Percentiles rank a stretch among this genome's conserved stretches.
Evolutionary conservation across 1,140 invertebrate species (phyloP).

Genomic region (Grapholita molesta): DNA sequence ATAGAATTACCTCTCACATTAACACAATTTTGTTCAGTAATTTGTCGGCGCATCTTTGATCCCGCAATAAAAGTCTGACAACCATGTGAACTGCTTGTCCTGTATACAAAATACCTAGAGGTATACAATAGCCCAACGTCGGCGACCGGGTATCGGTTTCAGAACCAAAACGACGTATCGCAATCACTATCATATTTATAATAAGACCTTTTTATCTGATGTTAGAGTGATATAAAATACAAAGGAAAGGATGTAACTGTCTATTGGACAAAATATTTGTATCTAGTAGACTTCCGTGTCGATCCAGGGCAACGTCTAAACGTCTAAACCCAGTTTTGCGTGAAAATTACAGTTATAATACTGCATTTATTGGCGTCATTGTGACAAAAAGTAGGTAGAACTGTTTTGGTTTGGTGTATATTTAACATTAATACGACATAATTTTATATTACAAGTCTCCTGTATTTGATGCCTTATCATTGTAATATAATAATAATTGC

Average conservation of each 20-base stretch:
- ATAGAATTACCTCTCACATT: background rate
- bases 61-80: background rate
- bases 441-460: no score
- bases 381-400: background rate
- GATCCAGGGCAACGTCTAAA: background rate
- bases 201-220: background rate
- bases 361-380: slow-evolving; percentile 7
- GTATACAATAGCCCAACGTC: slow-evolving; percentile 28
- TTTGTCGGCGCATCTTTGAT: background rate
- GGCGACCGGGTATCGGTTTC: slow-evolving; percentile 22
- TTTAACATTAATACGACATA: background rate
- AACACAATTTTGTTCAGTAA: background rate
- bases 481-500: no score
- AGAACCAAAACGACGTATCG: background rate
- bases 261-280: slow-evolving; percentile 39
- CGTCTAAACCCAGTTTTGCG: background rate
- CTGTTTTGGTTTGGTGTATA: background rate
- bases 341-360: slow-evolving; percentile 7
- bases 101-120: slow-evolving; percentile 32
- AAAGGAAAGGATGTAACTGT: slow-evolving; percentile 45
- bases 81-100: background rate
- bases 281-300: slow-evolving; percentile 34
- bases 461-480: no score
- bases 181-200: background rate
- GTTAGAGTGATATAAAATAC: slow-evolving; percentile 13